A percentile compares a stretch with the other conserved stretches of the same genome.
phyloP scores from a whole-genome alignment of 92 coral and sea anemone genomes.

The Zoanthus sansibaricus region DNA sequence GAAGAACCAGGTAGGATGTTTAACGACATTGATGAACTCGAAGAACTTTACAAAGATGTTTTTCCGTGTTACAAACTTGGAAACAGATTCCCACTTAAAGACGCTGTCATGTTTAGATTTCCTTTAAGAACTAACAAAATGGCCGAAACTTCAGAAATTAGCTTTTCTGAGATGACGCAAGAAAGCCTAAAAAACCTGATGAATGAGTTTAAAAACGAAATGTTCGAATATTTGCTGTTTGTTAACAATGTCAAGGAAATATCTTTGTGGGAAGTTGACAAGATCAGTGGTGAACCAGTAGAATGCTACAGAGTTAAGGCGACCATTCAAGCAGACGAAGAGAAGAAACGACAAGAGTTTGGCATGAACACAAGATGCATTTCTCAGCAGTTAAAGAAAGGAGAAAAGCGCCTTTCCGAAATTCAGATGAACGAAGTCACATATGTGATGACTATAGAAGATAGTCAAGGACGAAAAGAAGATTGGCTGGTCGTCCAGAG shows the following conservation, averaged over 20 bases:
- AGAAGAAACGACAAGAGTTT: slow-evolving; percentile 61
- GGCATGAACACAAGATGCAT: slow-evolving; percentile 45
- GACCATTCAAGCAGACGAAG: slow-evolving; percentile 62
- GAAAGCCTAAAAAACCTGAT: slow-evolving; percentile 56
- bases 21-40: slow-evolving; percentile 38
- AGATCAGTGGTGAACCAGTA: slow-evolving; percentile 38
- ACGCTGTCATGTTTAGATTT: slow-evolving; percentile 82
- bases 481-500: slow-evolving; percentile 82
- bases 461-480: slow-evolving; percentile 63
- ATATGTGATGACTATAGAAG: slow-evolving; percentile 68
- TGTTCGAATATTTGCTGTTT: slow-evolving; percentile 76
- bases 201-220: slow-evolving; percentile 62
- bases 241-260: slow-evolving; percentile 78
- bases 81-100: slow-evolving; percentile 59
- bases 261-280: slow-evolving; percentile 68
- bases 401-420: slow-evolving; percentile 37
- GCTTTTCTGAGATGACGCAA: slow-evolving; percentile 37
- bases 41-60: slow-evolving; percentile 62
- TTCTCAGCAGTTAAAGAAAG: slow-evolving; percentile 25
- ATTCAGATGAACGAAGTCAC: slow-evolving; percentile 59
- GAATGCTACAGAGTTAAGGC: slow-evolving; percentile 62
- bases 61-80: slow-evolving; percentile 73
- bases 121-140: slow-evolving; percentile 66
- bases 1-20: slow-evolving; percentile 75
- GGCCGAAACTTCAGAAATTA: slow-evolving; percentile 64